A percentile compares a stretch with the other conserved stretches of the same genome.
These are phyloP conservation scores for Halichondria panicea DNA, from an alignment of 37 sponge, comb jelly and placozoan species.

Conservation along the genomic window DNA sequence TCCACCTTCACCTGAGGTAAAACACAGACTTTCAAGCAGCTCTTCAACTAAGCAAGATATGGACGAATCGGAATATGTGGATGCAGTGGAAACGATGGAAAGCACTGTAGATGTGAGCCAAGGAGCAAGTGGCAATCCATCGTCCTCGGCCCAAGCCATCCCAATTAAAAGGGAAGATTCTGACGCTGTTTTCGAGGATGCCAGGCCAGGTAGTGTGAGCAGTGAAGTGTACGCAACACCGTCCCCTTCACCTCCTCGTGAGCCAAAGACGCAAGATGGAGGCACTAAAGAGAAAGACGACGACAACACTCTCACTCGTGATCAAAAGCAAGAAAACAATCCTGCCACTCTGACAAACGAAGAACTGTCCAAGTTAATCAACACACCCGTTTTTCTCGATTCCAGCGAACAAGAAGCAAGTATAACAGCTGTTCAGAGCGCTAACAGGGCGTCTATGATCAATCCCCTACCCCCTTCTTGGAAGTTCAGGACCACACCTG, in stretches of 20 bases:
- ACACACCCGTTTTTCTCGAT: too few species aligned
- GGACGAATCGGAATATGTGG: not conserved
- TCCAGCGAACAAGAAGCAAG: too few species aligned
- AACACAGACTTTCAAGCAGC: not conserved
- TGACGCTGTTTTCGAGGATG: not conserved
- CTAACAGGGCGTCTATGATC: too few species aligned
- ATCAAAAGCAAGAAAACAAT: too few species aligned
- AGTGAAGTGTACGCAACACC: slow-evolving; percentile 61
- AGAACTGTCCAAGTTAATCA: too few species aligned
- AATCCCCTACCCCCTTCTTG: too few species aligned
- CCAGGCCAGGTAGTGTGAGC: slow-evolving; percentile 5
- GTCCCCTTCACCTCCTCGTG: slow-evolving; percentile 30
- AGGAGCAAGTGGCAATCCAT: not conserved
- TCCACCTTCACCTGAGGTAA: not conserved
- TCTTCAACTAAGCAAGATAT: not conserved
- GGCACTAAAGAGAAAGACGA: too few species aligned
- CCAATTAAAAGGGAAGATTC: not conserved
- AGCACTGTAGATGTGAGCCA: not conserved
- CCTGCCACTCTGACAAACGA: too few species aligned
- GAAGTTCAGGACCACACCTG: not conserved
- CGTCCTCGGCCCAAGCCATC: not conserved
- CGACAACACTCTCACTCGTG: too few species aligned
- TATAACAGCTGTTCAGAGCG: too few species aligned
- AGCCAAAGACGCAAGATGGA: too few species aligned
- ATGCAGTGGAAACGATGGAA: not conserved